Evolutionary conservation across 2,113 vertebrate genomes (phyloP).

Genomic region (Gallinago media): DNA sequence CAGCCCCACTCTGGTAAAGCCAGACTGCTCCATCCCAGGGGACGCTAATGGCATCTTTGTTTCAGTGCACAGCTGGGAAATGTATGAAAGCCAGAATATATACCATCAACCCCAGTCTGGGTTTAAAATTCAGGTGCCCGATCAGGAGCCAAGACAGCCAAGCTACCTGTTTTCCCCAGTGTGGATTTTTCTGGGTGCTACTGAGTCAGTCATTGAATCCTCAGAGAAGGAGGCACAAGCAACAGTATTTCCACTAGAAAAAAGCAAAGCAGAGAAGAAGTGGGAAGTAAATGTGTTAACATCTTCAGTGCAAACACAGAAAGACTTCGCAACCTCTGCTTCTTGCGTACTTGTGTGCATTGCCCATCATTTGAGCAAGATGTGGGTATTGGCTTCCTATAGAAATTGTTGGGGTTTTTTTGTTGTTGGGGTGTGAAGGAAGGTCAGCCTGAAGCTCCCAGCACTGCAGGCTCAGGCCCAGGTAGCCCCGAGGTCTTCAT

Average conservation of each 20-base stretch:
- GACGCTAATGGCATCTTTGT: neutral
- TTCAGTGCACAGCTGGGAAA: neutral
- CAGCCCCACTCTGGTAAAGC: neutral
- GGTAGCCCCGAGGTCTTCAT: neutral
- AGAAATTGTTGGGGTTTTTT: neutral
- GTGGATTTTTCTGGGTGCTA: neutral
- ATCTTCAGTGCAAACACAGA: neutral
- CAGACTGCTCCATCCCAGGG: neutral
- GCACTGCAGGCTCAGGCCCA: neutral
- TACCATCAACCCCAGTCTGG: neutral
- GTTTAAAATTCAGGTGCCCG: neutral
- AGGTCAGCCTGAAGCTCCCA: neutral
- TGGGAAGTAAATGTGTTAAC: slow-evolving; percentile 18
- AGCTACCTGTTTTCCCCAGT: neutral
- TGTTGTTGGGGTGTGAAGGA: neutral
- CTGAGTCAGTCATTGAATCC: neutral
- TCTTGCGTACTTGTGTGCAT: neutral
- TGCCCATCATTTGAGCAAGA: neutral
- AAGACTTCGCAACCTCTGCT: neutral
- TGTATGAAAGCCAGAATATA: neutral
- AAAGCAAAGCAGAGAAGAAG: neutral
- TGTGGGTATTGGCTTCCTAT: neutral
- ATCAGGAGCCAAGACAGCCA: neutral
- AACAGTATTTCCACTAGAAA: neutral
- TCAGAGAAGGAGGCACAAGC: neutral